phyloP scores from a whole-genome alignment of 2,797 vertebrate species.

The Falco berigora region DNA sequence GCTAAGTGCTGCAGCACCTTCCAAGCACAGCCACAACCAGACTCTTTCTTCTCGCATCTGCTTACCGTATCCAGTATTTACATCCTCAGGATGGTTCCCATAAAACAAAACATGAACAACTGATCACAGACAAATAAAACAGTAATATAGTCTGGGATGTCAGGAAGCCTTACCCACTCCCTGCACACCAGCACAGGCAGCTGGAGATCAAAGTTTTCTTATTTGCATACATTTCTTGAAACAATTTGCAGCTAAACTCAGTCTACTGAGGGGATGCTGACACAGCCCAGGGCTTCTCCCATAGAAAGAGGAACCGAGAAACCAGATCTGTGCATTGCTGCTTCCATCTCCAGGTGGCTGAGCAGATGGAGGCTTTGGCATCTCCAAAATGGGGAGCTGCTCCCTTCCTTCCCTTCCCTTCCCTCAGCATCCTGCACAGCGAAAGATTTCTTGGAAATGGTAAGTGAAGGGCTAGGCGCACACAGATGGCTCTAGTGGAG shows the following conservation, averaged over 20 bases:
- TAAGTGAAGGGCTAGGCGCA: rapidly evolving
- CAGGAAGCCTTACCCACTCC: conserved; percentile 17
- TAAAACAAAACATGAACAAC: conserved; percentile 30
- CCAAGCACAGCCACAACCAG: neutral
- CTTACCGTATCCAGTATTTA: neutral
- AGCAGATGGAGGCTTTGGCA: neutral
- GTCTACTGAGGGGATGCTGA: conserved; percentile 4
- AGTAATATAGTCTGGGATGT: neutral
- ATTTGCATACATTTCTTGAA: conserved; percentile 53
- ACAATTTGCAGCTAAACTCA: conserved; percentile 23
- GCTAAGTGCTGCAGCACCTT: neutral
- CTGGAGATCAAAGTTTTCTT: conserved; percentile 49
- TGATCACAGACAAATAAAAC: conserved; percentile 9
- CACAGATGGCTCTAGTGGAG: neutral
- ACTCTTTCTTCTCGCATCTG: conserved; percentile 37
- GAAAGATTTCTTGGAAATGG: neutral
- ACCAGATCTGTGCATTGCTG: neutral
- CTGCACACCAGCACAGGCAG: conserved; percentile 1
- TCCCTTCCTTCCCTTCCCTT: neutral
- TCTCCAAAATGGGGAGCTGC: neutral
- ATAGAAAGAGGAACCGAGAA: neutral
- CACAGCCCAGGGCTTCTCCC: conserved; percentile 14
- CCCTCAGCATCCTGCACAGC: neutral
- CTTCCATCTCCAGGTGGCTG: neutral
- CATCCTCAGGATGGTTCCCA: conserved; percentile 2